Base-by-base conservation (phyloP, 2,113 vertebrate genomes). In the Onychostoma macrolepis region DNA sequence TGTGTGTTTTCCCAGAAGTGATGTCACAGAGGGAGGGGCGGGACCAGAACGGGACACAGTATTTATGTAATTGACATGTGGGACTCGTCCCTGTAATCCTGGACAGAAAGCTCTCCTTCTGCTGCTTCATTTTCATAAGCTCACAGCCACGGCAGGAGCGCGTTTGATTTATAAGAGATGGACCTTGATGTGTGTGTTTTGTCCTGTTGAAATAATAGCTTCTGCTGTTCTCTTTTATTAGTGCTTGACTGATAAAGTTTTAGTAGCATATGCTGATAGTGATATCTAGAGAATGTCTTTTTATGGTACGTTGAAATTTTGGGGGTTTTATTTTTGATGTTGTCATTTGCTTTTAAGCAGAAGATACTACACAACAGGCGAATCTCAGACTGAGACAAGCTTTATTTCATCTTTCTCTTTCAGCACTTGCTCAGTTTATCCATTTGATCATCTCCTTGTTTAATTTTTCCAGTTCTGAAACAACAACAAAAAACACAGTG, bases 1-100 rank as follows among this genome's bases (percentile, higher is more conserved):
- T 92, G 89, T 90, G 89, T 69, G 86, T 83, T 80, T 74, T 84
- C 56, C 84, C 85, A 90, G 89, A 85, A 41, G 86, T 83, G 87
- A 24, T 74, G 71, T 71, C 45, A 61, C 45, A 58, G 36, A 38
- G 33, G 30, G 38, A 36, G 41, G 69, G 56, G 21, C 12, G 41
- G 80, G 28, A 36, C 26, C 26, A 21, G 67, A 90, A 61, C 4
- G 11, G 77, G 26, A 28, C 36, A 36, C 36, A 58, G 48, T 75
- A 38, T 86, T 76, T 84, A 71, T 78, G n/a, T 86, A 50, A 88
- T 81, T 84, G 85, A 12, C 80, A 84, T 84, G n/a, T 41, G 83
- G 78, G 72, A 48, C 33, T 63, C 45, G 67, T 61, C 53, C 21
- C 81, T 89, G 82, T 91, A 91, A 92, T 90, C 89, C 77, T 69